These are phyloP conservation scores for Melikaiella ostensackeni DNA, from an alignment of 2,888 invertebrate genomes.

Conservation along the genomic window DNA sequence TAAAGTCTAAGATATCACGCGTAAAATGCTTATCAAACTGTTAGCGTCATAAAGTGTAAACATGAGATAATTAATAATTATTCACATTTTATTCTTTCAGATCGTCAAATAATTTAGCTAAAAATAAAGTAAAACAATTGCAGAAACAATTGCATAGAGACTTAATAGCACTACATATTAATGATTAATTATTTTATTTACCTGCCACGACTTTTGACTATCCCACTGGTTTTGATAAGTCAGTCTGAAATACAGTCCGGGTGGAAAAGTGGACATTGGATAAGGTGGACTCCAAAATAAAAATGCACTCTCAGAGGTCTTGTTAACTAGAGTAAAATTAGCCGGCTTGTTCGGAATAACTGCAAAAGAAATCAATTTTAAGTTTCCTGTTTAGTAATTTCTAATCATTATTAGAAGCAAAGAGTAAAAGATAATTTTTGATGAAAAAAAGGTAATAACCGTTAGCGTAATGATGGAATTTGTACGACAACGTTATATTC, in stretches of 20 bases:
- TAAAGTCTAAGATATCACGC: neutral
- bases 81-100: neutral
- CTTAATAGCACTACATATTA: neutral
- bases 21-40: neutral
- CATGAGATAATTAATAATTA: neutral
- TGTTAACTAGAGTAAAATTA: slow-evolving; percentile 76
- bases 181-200: slow-evolving; percentile 63
- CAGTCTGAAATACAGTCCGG: slow-evolving; percentile 78
- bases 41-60: neutral
- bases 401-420: neutral
- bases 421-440: neutral
- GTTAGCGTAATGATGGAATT: slow-evolving; percentile 81
- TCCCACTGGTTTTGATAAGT: slow-evolving; percentile 79
- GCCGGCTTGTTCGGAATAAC: slow-evolving; percentile 79
- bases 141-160: neutral
- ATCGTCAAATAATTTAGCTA: neutral
- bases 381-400: neutral
- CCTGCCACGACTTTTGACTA: slow-evolving; percentile 76
- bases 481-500: slow-evolving; percentile 77
- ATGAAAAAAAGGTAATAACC: slow-evolving; percentile 68
- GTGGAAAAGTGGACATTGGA: slow-evolving; percentile 78
- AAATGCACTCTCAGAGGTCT: slow-evolving; percentile 77
- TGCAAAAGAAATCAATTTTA: slow-evolving; percentile 59
- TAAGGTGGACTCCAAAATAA: slow-evolving; percentile 78
- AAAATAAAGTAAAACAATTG: neutral